Conservation (phyloP, 2,113 vertebrate genomes). For the Callipepla californica region DNA sequence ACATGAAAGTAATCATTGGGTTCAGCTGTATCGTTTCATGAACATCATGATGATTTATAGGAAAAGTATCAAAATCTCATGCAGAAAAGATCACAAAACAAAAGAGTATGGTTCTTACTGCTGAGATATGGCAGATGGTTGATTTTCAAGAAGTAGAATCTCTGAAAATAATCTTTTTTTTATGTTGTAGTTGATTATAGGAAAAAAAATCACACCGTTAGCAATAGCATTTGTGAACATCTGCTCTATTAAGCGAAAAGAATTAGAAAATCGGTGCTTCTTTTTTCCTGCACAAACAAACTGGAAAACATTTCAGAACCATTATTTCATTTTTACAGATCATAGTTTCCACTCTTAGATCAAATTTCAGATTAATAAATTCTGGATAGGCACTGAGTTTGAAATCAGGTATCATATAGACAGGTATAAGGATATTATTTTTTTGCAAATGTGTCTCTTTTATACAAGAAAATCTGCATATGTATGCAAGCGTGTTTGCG, state of each 20-base stretch:
- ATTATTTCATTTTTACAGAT: neutral
- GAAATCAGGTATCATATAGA: neutral
- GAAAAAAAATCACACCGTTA: neutral
- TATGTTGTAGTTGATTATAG: neutral
- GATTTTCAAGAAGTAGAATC: neutral
- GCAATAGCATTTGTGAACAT: neutral
- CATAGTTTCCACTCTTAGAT: neutral
- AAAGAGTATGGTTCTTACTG: neutral
- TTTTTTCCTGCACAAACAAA: neutral
- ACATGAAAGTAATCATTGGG: neutral
- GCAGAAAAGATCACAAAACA: neutral
- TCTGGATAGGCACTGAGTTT: neutral
- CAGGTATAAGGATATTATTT: neutral
- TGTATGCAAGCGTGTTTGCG: neutral
- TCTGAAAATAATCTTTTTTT: neutral
- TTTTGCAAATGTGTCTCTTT: neutral
- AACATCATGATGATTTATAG: neutral
- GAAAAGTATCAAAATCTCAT: neutral
- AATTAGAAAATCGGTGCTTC: neutral
- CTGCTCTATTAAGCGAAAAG: neutral
- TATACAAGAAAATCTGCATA: neutral
- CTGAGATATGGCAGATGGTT: neutral
- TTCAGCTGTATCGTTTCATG: neutral
- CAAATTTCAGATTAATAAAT: neutral
- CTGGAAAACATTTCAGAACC: neutral